Conservation (phyloP, 2,888 invertebrate genomes). For the Eurytoma adleriae region DNA sequence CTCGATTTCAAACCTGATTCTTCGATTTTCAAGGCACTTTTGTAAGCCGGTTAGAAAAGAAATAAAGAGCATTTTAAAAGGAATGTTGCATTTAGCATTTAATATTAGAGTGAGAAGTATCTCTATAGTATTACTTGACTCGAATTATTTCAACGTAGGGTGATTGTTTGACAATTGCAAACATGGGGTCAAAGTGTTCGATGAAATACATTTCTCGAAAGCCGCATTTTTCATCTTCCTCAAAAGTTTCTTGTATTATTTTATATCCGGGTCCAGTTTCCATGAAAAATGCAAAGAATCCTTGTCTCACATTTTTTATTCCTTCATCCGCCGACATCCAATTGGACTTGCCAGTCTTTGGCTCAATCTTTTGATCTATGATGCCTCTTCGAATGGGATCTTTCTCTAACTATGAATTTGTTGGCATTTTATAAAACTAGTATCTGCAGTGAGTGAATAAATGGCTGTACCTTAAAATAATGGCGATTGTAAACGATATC, state of each 20-base stretch:
- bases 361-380: slow-evolving; percentile 81
- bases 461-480: slow-evolving; percentile 80
- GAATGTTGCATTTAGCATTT: background rate
- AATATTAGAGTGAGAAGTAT: background rate
- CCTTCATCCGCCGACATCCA: slow-evolving; percentile 82
- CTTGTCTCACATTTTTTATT: slow-evolving; percentile 79
- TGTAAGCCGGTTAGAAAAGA: background rate
- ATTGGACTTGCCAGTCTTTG: slow-evolving; percentile 79
- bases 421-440: background rate
- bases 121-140: slow-evolving; percentile 61
- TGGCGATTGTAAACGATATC: slow-evolving; percentile 84
- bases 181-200: slow-evolving; percentile 69
- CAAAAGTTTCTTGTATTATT: slow-evolving; percentile 82
- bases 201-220: slow-evolving; percentile 79
- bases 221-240: slow-evolving; percentile 84
- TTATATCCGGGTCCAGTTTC: slow-evolving; percentile 83
- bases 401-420: slow-evolving; percentile 33
- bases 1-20: slow-evolving; percentile 80
- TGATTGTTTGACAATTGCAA: slow-evolving; percentile 69
- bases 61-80: slow-evolving; percentile 23
- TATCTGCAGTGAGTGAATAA: background rate
- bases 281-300: slow-evolving; percentile 83
- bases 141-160: slow-evolving; percentile 75
- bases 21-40: slow-evolving; percentile 76
- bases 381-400: slow-evolving; percentile 82